Percentiles rank a stretch among this genome's conserved stretches.
phyloP scores from a whole-genome alignment of 2,797 vertebrate genomes.

The Crocidura indochinensis region DNA sequence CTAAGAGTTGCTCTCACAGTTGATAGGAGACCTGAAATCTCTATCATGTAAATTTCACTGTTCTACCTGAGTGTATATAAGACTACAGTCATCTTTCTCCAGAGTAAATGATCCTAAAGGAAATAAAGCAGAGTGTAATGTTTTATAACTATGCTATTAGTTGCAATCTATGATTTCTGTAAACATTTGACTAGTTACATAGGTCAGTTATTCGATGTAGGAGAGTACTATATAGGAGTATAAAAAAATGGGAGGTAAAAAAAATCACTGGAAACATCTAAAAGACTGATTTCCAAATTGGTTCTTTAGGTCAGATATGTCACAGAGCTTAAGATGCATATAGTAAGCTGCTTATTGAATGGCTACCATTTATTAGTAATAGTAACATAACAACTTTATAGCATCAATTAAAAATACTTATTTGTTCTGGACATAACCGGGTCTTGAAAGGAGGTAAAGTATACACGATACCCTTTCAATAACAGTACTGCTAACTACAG shows the following conservation, averaged over 20 bases:
- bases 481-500: too few species aligned
- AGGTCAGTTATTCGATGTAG: not conserved
- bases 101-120: slow-evolving; percentile 29
- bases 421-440: too few species aligned
- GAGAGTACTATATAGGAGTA: not conserved
- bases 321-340: not conserved
- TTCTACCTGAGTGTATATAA: not conserved
- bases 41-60: slow-evolving; percentile 26
- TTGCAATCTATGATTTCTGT: slow-evolving; percentile 10
- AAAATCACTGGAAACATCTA: not conserved
- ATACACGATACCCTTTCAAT: too few species aligned
- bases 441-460: too few species aligned
- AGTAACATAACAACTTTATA: slow-evolving; percentile 31
- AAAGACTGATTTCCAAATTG: slow-evolving; percentile 9
- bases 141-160: slow-evolving; percentile 22
- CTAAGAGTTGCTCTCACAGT: not conserved
- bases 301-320: slow-evolving; percentile 13
- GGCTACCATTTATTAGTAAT: not conserved
- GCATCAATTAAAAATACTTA: slow-evolving; percentile 1
- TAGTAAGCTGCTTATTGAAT: not conserved
- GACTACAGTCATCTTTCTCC: not conserved
- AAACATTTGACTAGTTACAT: not conserved
- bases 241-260: not conserved
- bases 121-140: slow-evolving; percentile 27
- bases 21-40: slow-evolving; percentile 35